Evolutionary conservation across 1,140 invertebrate species (phyloP).

Genomic region (Eumeta japonica): DNA sequence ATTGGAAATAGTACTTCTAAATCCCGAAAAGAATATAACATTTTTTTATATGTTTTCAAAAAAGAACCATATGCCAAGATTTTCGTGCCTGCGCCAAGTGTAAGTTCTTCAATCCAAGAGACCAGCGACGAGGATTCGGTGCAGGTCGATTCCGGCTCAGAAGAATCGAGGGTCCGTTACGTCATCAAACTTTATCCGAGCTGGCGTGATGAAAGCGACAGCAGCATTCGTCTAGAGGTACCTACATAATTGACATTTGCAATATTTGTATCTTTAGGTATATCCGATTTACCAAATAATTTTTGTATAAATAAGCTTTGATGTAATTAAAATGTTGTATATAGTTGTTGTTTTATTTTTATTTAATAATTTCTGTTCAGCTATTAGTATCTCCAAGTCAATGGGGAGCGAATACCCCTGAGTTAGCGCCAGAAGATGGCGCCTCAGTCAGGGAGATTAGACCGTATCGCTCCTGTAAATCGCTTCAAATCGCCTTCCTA

Average conservation of each 20-base stretch:
- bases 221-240: slow-evolving; percentile 34
- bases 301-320: too few relatives aligned
- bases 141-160: slow-evolving; percentile 44
- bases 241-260: slow-evolving; percentile 8
- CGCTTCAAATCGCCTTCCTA: slow-evolving; percentile 38
- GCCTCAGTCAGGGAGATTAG: slow-evolving; percentile 34
- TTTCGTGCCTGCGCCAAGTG: slow-evolving; percentile 33
- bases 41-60: too few relatives aligned
- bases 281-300: too few relatives aligned
- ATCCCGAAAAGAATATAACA: too few relatives aligned
- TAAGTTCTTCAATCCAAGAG: slow-evolving; percentile 35
- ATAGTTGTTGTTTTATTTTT: too few relatives aligned
- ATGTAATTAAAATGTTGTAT: too few relatives aligned
- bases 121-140: slow-evolving; percentile 43
- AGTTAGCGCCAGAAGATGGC: slow-evolving; percentile 29
- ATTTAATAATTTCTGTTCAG: slow-evolving; percentile 16
- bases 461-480: slow-evolving; percentile 33
- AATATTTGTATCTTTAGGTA: too few relatives aligned
- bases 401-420: slow-evolving; percentile 37
- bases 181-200: slow-evolving; percentile 34
- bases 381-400: slow-evolving; percentile 32
- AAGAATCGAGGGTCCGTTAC: slow-evolving; percentile 40
- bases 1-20: too few relatives aligned
- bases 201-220: slow-evolving; percentile 28
- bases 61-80: slow-evolving; percentile 40